Conservation (phyloP, 2,888 invertebrate species). For the Apodemia zela region DNA sequence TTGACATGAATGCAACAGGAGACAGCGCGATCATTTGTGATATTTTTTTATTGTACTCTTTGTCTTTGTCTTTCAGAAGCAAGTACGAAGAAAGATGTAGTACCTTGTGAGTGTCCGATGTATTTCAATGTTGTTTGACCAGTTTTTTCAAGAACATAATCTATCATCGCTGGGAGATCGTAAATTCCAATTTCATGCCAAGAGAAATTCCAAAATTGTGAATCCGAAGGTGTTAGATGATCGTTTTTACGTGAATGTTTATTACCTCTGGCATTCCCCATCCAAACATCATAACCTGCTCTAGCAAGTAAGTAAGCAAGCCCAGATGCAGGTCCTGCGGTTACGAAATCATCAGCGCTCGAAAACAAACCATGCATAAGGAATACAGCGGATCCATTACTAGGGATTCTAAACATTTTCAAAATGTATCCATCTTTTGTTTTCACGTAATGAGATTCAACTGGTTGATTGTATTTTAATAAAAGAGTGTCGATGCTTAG, state of each 20-base stretch:
- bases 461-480: constrained; percentile 19
- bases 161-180: constrained; percentile 90
- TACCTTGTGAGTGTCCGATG: constrained; percentile 87
- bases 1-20: constrained; percentile 77
- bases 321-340: constrained; percentile 49
- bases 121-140: constrained; percentile 79
- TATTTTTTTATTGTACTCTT: constrained; percentile 79
- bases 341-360: constrained; percentile 56
- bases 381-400: constrained; percentile 48
- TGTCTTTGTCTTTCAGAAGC: constrained; percentile 69
- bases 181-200: constrained; percentile 89
- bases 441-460: constrained; percentile 45
- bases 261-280: constrained; percentile 89
- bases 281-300: constrained; percentile 87
- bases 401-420: constrained; percentile 49
- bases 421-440: constrained; percentile 57
- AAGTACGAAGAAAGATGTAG: constrained; percentile 81
- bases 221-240: constrained; percentile 49
- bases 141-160: constrained; percentile 81
- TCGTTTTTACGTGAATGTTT: constrained; percentile 81
- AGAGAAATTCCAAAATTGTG: constrained; percentile 84
- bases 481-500: neutral
- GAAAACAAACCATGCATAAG: constrained; percentile 61
- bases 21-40: constrained; percentile 75
- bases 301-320: constrained; percentile 75